Evolutionary conservation across 2,797 vertebrate genomes (phyloP).

Genomic region (Sebastes oblongus): DNA sequence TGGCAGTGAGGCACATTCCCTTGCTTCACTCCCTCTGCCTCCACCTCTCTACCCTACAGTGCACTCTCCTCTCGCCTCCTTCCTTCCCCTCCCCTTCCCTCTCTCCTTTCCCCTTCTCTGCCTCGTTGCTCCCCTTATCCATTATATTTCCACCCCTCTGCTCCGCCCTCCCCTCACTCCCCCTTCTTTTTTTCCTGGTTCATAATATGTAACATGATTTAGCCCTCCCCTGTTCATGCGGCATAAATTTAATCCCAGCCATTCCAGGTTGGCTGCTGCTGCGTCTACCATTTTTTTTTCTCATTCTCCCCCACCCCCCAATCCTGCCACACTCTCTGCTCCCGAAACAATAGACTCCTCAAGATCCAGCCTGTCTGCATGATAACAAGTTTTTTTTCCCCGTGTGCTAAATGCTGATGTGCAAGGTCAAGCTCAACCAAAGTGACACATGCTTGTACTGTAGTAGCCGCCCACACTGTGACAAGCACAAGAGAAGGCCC

Average conservation of each 20-base stretch:
- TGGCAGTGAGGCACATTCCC: conserved; percentile 65
- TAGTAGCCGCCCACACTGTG: conserved; percentile 44
- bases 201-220: conserved; percentile 81
- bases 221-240: conserved; percentile 77
- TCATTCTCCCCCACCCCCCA: neutral
- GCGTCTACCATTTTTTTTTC: conserved; percentile 57
- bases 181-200: conserved; percentile 54
- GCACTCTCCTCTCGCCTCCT: conserved; percentile 12
- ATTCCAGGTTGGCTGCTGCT: conserved; percentile 72
- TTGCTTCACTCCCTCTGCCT: conserved; percentile 50
- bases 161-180: conserved; percentile 40
- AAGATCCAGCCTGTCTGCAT: conserved; percentile 65
- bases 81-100: conserved; percentile 4
- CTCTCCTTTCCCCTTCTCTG: conserved; percentile 45
- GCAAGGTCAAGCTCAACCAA: conserved; percentile 68
- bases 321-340: conserved; percentile 54
- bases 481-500: conserved; percentile 41
- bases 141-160: conserved; percentile 70
- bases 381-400: conserved; percentile 55
- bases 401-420: conserved; percentile 56
- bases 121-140: conserved; percentile 74
- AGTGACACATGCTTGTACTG: conserved; percentile 55
- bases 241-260: conserved; percentile 78
- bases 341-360: conserved; percentile 68
- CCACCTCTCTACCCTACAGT: conserved; percentile 50